Base-by-base conservation (phyloP, 92 coral and sea anemone genomes). In the Palythoa heliodiscus region DNA sequence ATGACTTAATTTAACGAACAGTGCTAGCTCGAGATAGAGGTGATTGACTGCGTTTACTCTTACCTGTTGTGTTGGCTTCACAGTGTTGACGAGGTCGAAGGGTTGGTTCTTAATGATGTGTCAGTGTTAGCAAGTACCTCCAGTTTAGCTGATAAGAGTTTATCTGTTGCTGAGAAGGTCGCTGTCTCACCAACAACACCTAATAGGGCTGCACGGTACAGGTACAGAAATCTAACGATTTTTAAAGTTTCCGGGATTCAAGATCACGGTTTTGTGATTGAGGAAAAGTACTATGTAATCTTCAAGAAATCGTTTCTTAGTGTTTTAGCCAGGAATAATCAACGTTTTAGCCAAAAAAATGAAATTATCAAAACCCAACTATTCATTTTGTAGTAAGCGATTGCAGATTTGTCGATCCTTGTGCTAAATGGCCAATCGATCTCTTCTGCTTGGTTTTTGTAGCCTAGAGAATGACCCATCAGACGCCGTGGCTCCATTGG, bases 401-500 rank as follows among this genome's bases (percentile, higher is more conserved):
- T 43, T 43, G 50, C 4, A 43, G 50, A 43, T 43, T 43, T 43
- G 7, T 43, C 50, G 50, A 43, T 43, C 7, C 50, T 43, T 43
- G 50, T 43, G 50, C 50, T 8, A 43, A 43, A 43, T 43, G 50
- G 7, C 50, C 9, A 5, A 43, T 43, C 9, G 50, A 43, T 43
- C 50, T 43, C 4, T 8, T 43, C 9, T 43, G 50, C 4, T 43
- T 43, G 50, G 50, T 43, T 43, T 43, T 8, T 43, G 50, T 43
- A 43, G 50, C 9, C 7, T 43, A 3, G 88, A 50, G 89, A 89
- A 54, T 77, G 68, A 17, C 75, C 82, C 64, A 86, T 77, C 64
- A 37, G 57, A 23, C 39, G 48, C 71, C 20, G 76, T 89, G 66
- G 98, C 92, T 0, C 98, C 98, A 9, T 75, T 93, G 39, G 98